Evolutionary conservation across 1,140 invertebrate species (phyloP).

Genomic region (Diploscapter pachys): DNA sequence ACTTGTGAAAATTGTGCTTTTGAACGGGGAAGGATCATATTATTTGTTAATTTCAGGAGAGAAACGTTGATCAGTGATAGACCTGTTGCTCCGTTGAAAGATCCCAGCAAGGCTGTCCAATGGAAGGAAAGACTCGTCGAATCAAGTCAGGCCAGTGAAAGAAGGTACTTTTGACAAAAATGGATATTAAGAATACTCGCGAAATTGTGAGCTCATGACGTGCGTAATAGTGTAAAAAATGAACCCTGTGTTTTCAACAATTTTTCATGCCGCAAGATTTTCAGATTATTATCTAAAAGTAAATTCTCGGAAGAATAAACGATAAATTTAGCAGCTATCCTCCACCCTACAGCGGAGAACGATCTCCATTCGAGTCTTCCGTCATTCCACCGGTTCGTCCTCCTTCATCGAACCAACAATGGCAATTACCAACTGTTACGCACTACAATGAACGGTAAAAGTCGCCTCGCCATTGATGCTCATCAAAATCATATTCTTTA

Average conservation of each 20-base stretch:
- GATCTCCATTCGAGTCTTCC: constrained; percentile 4
- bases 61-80: constrained; percentile 13
- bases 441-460: constrained; percentile 9
- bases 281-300: background rate
- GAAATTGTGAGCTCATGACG: background rate
- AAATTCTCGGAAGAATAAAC: background rate
- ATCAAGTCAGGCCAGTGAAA: background rate
- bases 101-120: constrained; percentile 2
- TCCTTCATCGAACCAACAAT: constrained; percentile 10
- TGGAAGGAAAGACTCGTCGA: constrained; percentile 15
- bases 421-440: constrained; percentile 9
- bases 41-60: background rate
- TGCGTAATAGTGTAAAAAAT: background rate
- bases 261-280: background rate
- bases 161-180: background rate
- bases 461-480: background rate
- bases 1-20: too few relatives aligned
- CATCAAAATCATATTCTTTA: background rate
- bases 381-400: background rate
- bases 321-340: background rate
- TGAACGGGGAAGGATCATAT: background rate
- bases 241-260: background rate
- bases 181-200: background rate
- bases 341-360: background rate
- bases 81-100: background rate